Conservation (phyloP, 2,888 invertebrate species). For the Dorcus parallelipipedus region DNA sequence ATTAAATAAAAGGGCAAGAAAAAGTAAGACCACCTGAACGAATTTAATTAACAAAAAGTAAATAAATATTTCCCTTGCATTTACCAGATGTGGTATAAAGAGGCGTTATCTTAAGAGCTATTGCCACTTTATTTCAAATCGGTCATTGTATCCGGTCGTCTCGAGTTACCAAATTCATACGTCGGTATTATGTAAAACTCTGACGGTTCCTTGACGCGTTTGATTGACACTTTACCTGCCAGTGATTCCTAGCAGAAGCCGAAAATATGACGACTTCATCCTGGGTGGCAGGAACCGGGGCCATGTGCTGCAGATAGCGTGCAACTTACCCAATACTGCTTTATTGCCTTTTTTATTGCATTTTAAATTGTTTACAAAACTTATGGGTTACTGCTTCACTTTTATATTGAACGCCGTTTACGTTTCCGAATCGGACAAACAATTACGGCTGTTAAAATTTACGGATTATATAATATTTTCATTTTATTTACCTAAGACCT, state of each 20-base stretch:
- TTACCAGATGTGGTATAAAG: too few species aligned
- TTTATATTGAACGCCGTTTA: not conserved
- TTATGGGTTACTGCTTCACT: not conserved
- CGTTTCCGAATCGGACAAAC: too few species aligned
- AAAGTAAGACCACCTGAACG: too few species aligned
- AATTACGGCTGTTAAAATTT: too few species aligned
- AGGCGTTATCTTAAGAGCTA: too few species aligned
- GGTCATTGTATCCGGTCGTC: too few species aligned
- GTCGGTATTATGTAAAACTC: not conserved
- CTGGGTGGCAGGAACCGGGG: constrained; percentile 11
- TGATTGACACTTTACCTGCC: constrained; percentile 2
- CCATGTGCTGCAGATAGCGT: constrained; percentile 15
- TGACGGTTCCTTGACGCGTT: not conserved
- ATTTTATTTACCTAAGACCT: too few species aligned
- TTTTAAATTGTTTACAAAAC: not conserved
- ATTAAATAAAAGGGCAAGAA: too few species aligned
- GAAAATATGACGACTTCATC: constrained; percentile 8
- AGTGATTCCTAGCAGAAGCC: constrained; percentile 3
- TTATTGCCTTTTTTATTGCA: constrained; percentile 1
- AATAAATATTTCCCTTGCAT: too few species aligned
- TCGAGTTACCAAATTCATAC: not conserved
- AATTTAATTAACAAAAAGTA: too few species aligned
- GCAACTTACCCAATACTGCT: not conserved
- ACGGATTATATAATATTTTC: too few species aligned
- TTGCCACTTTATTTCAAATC: too few species aligned